Evolutionary conservation across 2,113 vertebrate genomes (phyloP), one percentile per base, ranked within the genome.

Genomic region (Muntiacus muntjak): DNA sequence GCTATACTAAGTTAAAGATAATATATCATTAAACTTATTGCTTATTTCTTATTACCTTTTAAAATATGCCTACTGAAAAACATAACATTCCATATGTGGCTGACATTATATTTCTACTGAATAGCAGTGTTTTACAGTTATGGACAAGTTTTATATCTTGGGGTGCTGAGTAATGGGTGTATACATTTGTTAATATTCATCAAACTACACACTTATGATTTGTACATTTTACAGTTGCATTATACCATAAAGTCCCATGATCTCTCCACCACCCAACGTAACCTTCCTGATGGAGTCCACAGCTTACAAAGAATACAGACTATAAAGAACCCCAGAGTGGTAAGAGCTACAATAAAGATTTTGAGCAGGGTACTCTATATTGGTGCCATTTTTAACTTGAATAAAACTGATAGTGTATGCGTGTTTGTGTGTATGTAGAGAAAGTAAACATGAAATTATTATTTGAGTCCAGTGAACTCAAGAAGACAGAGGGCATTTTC

Each of bases 201-300:
- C 25, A 7, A 90, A 55, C 81, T 82, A 13, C 54, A 87, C 28
- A 25, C 13, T 87, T 52, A 95, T 52, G 89, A 79, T 36, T 33
- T 23, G 26, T 50, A 33, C 21, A 60, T 81, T 97, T 94, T 91
- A 76, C 45, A 55, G 16, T 62, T 78, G 62, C 85, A 95, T 96
- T 76, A 95, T n/a, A 95, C 57, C 54, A 93, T 85, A 94, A 95
- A 94, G 45, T 28, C 33, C 36, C n/a, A 71, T 62, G 71, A 64
- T 87, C 82, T 74, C 93, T 81, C 28, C 54, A 78, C 40, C 81
- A 85, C 50, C 43, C 54, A 58, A 74, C 14, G 40, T 67, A 50
- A 58, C 58, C 26, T 93, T 62, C 82, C 55, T 36, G 47, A 91
- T 28, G 85, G 83, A 89, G 25, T 52, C 33, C 1, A 79, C 23